A percentile compares a stretch with the other conserved stretches of the same genome.
Evolutionary conservation across 2,888 invertebrate genomes (phyloP).

Genomic region (Entomobrya multifasciata): DNA sequence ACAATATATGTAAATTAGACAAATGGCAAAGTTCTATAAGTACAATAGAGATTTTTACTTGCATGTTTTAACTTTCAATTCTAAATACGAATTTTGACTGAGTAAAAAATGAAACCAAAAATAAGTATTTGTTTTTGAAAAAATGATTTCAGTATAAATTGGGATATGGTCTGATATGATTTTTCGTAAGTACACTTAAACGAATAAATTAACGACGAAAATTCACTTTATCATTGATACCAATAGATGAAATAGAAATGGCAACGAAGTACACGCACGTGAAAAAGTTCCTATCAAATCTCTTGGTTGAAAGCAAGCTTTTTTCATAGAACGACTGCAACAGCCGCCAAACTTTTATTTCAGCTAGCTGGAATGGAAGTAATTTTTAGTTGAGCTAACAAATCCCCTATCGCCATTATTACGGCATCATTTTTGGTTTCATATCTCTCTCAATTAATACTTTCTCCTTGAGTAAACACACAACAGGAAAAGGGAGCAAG

Average conservation of each 20-base stretch:
- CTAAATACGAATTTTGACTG: not conserved
- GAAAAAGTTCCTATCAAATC: too few relatives aligned
- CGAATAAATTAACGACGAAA: too few relatives aligned
- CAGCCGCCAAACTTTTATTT: not conserved
- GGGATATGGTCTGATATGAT: too few relatives aligned
- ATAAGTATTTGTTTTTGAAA: not conserved
- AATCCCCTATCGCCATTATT: constrained; percentile 10
- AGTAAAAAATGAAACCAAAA: not conserved
- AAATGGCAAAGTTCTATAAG: constrained; percentile 1
- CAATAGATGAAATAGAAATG: too few relatives aligned
- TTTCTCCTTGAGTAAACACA: constrained; percentile 12
- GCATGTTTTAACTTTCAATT: not conserved
- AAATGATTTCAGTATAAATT: too few relatives aligned
- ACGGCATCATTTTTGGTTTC: constrained; percentile 55
- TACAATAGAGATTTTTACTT: too few relatives aligned
- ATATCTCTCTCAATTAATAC: constrained; percentile 46
- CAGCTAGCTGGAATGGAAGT: not conserved
- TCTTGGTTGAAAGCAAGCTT: not conserved
- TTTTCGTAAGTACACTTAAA: too few relatives aligned
- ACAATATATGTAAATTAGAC: constrained; percentile 6
- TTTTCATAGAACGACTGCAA: not conserved
- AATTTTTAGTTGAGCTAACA: constrained; percentile 48
- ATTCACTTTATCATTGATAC: too few relatives aligned
- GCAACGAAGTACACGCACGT: too few relatives aligned
- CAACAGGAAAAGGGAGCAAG: not conserved